Base-by-base conservation (phyloP, 2,113 vertebrate species). In the Jacana jacana region DNA sequence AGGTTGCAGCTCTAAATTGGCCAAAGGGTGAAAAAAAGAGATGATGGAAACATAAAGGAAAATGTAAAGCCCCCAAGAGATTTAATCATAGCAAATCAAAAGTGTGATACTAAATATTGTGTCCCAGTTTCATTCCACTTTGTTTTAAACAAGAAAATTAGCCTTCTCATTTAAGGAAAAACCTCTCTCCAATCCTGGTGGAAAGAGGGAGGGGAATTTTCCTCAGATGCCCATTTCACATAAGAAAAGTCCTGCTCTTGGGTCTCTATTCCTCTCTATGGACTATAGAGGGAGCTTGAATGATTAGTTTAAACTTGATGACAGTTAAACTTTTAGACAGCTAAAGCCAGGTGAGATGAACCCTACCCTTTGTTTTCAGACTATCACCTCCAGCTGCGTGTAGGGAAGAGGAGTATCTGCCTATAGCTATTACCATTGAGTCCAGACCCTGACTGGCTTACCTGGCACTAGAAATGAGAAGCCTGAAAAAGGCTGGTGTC, bases 81-180 rank as follows among this genome's bases (percentile, higher is more conserved):
- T 88, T 94, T 86, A 70, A 61, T 69, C 46, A 77, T 3, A 13
- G n/a, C 64, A 95, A 95, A 83, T 88, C 31, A 91, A 92, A 93
- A 89, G 72, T 84, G 13, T 63, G 69, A 84, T 0, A 3, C 15
- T 82, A 90, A 94, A 84, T 30, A 55, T 85, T 65, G 22, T 94
- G 83, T 78, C 55, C 46, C 40, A 86, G 28, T 73, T 94, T 86
- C 65, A 49, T 70, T 66, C 46, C 44, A 55, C 31, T 91, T 81
- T 66, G 39, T 18, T 95, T 95, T 78, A 86, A 95, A 88, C 37
- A 88, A 92, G 76, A 83, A 94, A 88, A 94, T 84, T 70, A 58
- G 9, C 33, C 16, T 30, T 9, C 72, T 78, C n/a, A 33, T 80
- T 96, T 86, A 83, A 75, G 55, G 42, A 77, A 88, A 28, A n/a